Evolutionary conservation across 2,888 invertebrate species (phyloP).

Genomic region (Helicoverpa assulta): DNA sequence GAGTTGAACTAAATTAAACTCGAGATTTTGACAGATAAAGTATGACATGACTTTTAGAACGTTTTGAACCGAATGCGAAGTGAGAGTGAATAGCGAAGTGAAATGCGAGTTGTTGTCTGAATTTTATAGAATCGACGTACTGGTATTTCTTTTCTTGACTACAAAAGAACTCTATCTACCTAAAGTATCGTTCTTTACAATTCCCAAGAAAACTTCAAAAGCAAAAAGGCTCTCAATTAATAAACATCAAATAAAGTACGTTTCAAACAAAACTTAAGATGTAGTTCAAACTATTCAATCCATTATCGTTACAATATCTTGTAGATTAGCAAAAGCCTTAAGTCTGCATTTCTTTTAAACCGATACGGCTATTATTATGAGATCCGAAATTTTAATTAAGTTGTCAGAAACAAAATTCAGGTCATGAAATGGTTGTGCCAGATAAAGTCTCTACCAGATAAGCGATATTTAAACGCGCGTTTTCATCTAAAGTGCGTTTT

Average conservation of each 20-base stretch:
- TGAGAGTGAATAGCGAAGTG: too few relatives aligned
- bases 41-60: too few relatives aligned
- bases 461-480: background rate
- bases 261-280: background rate
- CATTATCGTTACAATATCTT: background rate
- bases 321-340: background rate
- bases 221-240: background rate
- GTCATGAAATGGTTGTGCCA: conserved; percentile 44
- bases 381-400: conserved; percentile 61
- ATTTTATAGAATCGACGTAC: too few relatives aligned
- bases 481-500: background rate
- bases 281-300: background rate
- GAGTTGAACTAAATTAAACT: too few relatives aligned
- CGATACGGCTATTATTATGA: conserved; percentile 36
- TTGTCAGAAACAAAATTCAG: conserved; percentile 56
- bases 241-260: background rate
- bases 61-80: too few relatives aligned
- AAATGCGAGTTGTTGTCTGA: too few relatives aligned
- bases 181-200: too few relatives aligned
- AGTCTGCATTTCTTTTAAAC: conserved; percentile 29
- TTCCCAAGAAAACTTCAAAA: background rate
- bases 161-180: too few relatives aligned
- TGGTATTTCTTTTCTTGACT: too few relatives aligned
- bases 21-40: too few relatives aligned
- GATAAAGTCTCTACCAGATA: conserved; percentile 14